Evolutionary conservation across 2,797 vertebrate genomes (phyloP).

Genomic region (Sitta carolinensis): DNA sequence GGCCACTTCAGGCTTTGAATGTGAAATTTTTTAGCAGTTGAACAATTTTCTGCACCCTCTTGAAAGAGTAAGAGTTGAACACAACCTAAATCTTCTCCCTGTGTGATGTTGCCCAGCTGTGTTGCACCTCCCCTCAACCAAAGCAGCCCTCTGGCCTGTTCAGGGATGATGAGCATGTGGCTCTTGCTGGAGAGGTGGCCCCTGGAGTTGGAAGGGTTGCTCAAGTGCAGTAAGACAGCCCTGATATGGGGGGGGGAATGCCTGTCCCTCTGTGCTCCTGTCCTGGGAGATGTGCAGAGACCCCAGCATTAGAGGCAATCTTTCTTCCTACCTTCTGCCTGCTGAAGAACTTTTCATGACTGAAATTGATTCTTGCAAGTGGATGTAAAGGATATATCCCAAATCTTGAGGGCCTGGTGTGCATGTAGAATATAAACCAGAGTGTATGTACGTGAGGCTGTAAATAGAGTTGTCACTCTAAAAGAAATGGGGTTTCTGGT

Average conservation of each 20-base stretch:
- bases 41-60: not conserved
- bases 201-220: not conserved
- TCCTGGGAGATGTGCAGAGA: not conserved
- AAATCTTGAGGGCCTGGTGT: slow-evolving; percentile 4
- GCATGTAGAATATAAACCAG: not conserved
- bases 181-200: not conserved
- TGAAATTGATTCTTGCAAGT: slow-evolving; percentile 13
- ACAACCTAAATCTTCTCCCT: not conserved
- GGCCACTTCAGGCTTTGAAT: not conserved
- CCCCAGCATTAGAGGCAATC: fast-evolving
- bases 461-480: slow-evolving; percentile 60
- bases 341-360: not conserved
- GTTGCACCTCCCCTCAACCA: not conserved
- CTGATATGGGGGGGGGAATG: not conserved
- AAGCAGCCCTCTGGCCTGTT: not conserved
- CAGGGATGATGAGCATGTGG: not conserved
- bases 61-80: not conserved
- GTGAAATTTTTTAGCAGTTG: not conserved
- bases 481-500: slow-evolving; percentile 44
- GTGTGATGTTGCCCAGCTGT: not conserved
- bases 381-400: slow-evolving; percentile 16
- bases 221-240: not conserved
- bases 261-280: fast-evolving
- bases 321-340: not conserved
- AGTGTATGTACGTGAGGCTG: not conserved